These are phyloP conservation scores for Eufriesea mexicana DNA, from an alignment of 1,140 invertebrate species.

Conservation along the genomic window DNA sequence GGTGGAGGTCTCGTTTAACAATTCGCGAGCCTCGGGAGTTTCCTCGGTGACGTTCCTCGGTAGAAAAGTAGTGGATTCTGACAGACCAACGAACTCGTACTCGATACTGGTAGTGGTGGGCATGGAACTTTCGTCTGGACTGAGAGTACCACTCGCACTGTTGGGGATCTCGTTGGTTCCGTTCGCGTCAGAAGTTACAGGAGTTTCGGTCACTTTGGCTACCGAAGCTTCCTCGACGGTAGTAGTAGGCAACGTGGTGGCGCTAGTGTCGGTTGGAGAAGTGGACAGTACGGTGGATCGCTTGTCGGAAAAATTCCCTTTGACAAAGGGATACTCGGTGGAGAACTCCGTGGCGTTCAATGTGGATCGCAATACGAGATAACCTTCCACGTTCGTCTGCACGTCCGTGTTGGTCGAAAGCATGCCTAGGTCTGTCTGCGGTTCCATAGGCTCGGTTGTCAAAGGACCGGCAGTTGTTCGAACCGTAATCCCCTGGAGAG, in stretches of 20 bases:
- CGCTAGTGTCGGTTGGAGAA: not conserved
- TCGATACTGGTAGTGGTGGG: conserved; percentile 67
- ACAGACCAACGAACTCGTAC: conserved; percentile 75
- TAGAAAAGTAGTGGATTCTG: conserved; percentile 44
- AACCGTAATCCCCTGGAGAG: not conserved
- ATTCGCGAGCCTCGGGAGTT: not conserved
- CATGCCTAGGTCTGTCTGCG: not conserved
- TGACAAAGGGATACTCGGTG: conserved; percentile 22
- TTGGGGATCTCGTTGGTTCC: conserved; percentile 32
- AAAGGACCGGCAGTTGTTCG: not conserved
- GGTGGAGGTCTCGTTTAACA: not conserved
- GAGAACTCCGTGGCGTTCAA: conserved; percentile 58
- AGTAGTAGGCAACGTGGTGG: not conserved
- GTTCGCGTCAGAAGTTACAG: not conserved
- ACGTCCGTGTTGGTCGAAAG: conserved; percentile 39
- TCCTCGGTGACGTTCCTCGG: conserved; percentile 30
- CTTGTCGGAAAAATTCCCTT: conserved; percentile 9
- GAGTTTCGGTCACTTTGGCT: not conserved
- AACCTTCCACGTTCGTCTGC: conserved; percentile 54
- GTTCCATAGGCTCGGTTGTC: not conserved
- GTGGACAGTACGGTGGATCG: not conserved
- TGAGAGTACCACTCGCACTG: not conserved
- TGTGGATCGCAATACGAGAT: conserved; percentile 51
- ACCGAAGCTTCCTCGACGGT: not conserved
- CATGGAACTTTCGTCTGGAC: conserved; percentile 41